Conservation (phyloP, 1,140 invertebrate species). For the Dreissena polymorpha region DNA sequence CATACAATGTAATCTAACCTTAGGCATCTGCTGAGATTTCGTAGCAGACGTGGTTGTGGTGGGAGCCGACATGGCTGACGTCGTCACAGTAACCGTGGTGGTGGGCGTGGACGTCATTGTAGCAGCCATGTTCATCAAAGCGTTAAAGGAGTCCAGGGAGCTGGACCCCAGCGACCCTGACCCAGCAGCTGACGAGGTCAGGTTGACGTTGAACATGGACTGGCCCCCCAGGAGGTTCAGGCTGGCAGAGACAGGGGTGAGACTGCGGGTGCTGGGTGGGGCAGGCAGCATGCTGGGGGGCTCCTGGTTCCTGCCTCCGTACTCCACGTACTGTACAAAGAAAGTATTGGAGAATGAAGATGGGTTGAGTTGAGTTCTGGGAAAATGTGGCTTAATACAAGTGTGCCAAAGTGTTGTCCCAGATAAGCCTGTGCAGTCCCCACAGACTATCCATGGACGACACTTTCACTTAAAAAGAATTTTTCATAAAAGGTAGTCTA, state of each 20-base stretch:
- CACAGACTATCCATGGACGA: no score
- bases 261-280: constrained; percentile 59
- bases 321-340: constrained; percentile 93
- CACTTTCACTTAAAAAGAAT: no score
- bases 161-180: background rate
- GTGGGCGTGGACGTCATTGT: constrained; percentile 61
- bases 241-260: constrained; percentile 56
- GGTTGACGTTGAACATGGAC: constrained; percentile 40
- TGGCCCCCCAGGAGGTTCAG: constrained; percentile 38
- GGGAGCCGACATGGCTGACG: constrained; percentile 57
- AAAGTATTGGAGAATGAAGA: constrained; percentile 44
- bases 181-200: constrained; percentile 13
- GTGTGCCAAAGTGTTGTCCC: no score
- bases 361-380: no score
- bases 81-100: constrained; percentile 56
- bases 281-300: constrained; percentile 88
- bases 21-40: constrained; percentile 58
- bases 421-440: no score
- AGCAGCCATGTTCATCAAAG: constrained; percentile 31
- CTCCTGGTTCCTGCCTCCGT: constrained; percentile 91
- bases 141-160: constrained; percentile 35
- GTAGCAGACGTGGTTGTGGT: constrained; percentile 80
- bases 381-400: no score
- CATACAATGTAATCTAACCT: constrained; percentile 47
- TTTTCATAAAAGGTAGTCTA: no score